Conservation (phyloP, 1,140 invertebrate species). For the Drusus annulatus region DNA sequence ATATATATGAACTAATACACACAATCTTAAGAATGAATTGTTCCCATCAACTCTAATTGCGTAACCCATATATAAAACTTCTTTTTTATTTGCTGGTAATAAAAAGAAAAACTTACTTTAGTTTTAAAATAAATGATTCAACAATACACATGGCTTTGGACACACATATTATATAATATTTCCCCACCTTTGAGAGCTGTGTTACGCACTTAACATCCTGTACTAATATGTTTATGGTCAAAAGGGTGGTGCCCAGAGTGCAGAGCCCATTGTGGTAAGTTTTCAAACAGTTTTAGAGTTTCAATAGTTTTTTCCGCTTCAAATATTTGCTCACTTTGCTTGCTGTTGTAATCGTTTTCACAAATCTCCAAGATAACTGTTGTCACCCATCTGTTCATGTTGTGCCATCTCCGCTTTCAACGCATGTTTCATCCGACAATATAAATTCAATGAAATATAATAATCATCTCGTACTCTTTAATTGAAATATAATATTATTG, state of each 20-base stretch:
- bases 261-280: slow-evolving; percentile 97
- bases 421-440: slow-evolving; percentile 17
- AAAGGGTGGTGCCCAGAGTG: slow-evolving; percentile 90
- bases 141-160: too few species aligned
- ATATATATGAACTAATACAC: too few species aligned
- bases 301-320: slow-evolving; percentile 20
- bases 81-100: too few species aligned
- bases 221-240: slow-evolving; percentile 66
- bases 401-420: not conserved
- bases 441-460: too few species aligned
- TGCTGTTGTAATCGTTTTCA: slow-evolving; percentile 31
- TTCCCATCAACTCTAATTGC: too few species aligned
- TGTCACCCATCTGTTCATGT: not conserved
- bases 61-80: too few species aligned
- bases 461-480: too few species aligned
- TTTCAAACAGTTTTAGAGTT: slow-evolving; percentile 57
- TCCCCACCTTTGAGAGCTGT: not conserved
- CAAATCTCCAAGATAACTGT: slow-evolving; percentile 37
- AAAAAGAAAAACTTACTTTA: too few species aligned
- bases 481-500: too few species aligned
- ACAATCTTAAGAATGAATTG: too few species aligned
- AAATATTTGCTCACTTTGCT: slow-evolving; percentile 39
- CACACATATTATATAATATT: not conserved
- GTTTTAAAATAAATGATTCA: too few species aligned
- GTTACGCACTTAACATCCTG: not conserved